Base-by-base conservation (phyloP, 2,888 invertebrate species). In the Acleris literana region DNA sequence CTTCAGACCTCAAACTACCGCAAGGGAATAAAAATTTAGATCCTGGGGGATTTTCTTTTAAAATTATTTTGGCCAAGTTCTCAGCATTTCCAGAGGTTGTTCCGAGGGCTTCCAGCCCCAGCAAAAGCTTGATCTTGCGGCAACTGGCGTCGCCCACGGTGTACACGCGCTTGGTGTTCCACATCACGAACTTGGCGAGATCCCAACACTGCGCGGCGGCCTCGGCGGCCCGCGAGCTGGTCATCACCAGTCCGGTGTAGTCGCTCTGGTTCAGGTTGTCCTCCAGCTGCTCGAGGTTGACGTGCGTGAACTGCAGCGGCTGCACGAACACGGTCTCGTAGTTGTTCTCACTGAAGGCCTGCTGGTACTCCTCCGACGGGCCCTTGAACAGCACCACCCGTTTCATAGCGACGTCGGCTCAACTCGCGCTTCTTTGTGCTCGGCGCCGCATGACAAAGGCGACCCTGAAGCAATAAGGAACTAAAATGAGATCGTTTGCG, bases 321-420 rank as follows among this genome's bases (percentile, higher is more conserved):
- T 92, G 90, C 53, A 92, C 84, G 66, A 92, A 92, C 59, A 87
- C 76, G 1, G 84, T 73, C 63, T 87, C 81, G 70, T 80, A 89
- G 25, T 86, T 78, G 44, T 72, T 74, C 9, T 82, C 82, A 20
- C 76, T 76, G 71, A 90, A 92, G 11, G 81, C 86, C 68, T 78
- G 79, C 66, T 81, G 72, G 70, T 92, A 92, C 63, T 91, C 90
- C 73, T 90, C 90, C 0, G 90, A 91, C 61, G 76, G 81, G 68
- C 86, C 83, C 75, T 88, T 92, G 72, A 92, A 92, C 65, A 92
- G 74, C 55, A 88, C 83, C 4, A 90, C 85, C 78, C 85, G 88
- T 82, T 85, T 87, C 91, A 92, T 92, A 69, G 72, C 74, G 51
- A 16, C 44, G n/a, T n/a, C 5, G 6, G 44, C 44, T 44, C 60